Base-by-base conservation (phyloP, 2,113 vertebrate species). In the Prunella himalayana region DNA sequence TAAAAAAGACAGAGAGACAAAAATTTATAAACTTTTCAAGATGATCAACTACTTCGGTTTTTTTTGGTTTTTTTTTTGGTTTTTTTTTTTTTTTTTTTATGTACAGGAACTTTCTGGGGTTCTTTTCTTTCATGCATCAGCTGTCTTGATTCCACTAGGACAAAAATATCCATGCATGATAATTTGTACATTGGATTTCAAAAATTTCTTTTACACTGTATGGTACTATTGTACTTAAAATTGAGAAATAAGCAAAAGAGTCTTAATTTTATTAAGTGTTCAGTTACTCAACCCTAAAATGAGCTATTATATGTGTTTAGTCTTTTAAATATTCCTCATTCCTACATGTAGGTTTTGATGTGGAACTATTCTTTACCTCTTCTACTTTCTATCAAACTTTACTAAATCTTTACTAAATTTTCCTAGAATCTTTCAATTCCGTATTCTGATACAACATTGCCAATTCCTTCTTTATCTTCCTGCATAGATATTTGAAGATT, bases 91-190 rank as follows among this genome's bases (percentile, higher is more conserved):
- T 21, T 22, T 13, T 27, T 22, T 39, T 13, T 39, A 2, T 30
- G 5, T 15, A 10, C 13, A 54, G 12, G 5, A 56, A 22, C 1
- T 6, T 76, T 47, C 5, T 35, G 9, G 27, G 0, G 0, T 31
- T 60, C 1, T 47, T 77, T 53, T 71, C 2, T 71, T 70, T 11
- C 2, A 7, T 31, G 2, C 4, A 33, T 64, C 20, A 35, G 1
- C 13, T 64, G 1, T 8, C 9, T 45, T n/a, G n/a, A n/a, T 37
- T 37, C 37, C 37, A 37, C 37, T 17, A 17, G 18, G 41, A 49
- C 2, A 0, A 22, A 77, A 79, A 24, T 23, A 0, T 9, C 4
- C 11, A 7, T 23, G 2, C 47, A 41, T 5, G 39, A 39, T 30
- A 4, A 20, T 42, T 30, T 31, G 0, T 20, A 27, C 0, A 1